These are phyloP conservation scores for Mesembrinibis cayennensis DNA, from an alignment of 2,113 vertebrate genomes.

Conservation along the genomic window DNA sequence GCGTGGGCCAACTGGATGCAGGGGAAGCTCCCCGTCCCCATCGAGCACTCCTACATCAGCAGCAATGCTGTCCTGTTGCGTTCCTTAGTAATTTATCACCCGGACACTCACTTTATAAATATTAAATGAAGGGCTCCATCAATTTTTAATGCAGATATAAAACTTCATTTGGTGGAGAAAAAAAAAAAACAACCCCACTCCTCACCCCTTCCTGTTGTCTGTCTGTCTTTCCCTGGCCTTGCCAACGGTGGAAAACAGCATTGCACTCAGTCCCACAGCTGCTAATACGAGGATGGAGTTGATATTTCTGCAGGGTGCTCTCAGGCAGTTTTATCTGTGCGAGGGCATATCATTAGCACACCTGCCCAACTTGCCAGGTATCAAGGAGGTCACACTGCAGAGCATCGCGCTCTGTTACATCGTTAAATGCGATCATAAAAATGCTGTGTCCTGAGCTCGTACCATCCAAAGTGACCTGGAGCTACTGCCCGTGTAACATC, in stretches of 20 bases:
- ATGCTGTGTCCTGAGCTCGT: background rate
- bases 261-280: background rate
- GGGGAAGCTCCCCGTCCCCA: background rate
- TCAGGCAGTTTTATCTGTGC: background rate
- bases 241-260: background rate
- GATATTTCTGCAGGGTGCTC: background rate
- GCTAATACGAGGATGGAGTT: background rate
- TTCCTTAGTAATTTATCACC: constrained; percentile 54
- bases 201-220: background rate
- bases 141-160: constrained; percentile 54
- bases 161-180: constrained; percentile 25
- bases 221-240: background rate
- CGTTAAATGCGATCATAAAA: background rate
- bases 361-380: background rate
- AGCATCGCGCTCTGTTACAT: fast-evolving
- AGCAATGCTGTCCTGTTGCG: constrained; percentile 6
- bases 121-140: constrained; percentile 59
- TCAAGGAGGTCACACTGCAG: background rate
- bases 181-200: background rate
- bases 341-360: background rate
- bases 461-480: background rate
- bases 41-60: background rate
- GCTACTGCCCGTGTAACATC: background rate
- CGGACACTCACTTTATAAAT: constrained; percentile 56
- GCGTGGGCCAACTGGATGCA: background rate